Percentiles rank a stretch among this genome's conserved stretches.
Conservation (phyloP, 2,797 vertebrate genomes). For the Tenualosa ilisha region DNA sequence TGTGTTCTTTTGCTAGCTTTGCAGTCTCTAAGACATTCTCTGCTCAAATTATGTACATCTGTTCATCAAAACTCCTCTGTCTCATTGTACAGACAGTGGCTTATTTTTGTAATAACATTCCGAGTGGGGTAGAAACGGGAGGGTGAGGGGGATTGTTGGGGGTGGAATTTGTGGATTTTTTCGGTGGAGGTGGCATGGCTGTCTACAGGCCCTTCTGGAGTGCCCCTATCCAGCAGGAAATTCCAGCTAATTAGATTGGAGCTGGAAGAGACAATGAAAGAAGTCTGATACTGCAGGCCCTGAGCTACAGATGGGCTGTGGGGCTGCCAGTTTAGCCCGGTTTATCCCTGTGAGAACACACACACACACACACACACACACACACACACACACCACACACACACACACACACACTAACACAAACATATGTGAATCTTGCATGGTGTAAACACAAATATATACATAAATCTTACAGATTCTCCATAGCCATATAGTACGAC, state of each 20-base stretch:
- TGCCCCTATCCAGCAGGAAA: slow-evolving; percentile 63
- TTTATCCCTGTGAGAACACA: slow-evolving; percentile 45
- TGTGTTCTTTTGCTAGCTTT: slow-evolving; percentile 2
- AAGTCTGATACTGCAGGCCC: slow-evolving; percentile 64
- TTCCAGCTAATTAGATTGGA: slow-evolving; percentile 74
- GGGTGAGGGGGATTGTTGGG: background rate
- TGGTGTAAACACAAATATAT: no score
- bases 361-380: slow-evolving; percentile 25
- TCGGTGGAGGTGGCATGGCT: slow-evolving; percentile 27
- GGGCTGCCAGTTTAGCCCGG: slow-evolving; percentile 48
- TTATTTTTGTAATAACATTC: slow-evolving; percentile 8
- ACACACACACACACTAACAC: background rate
- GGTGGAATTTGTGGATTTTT: slow-evolving; percentile 45
- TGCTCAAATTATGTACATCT: slow-evolving; percentile 18
- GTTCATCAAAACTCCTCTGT: background rate
- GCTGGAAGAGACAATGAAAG: slow-evolving; percentile 70
- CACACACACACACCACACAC: slow-evolving; percentile 45
- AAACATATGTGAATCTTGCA: background rate
- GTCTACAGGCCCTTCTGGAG: slow-evolving; percentile 13
- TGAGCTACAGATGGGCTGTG: slow-evolving; percentile 48
- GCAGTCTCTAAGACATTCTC: background rate
- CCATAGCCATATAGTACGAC: no score
- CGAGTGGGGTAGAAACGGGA: background rate
- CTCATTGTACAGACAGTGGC: background rate
- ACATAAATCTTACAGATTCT: background rate